phyloP scores from a whole-genome alignment of 2,888 invertebrate species.

The Imbricaverruca yamaguchii region DNA sequence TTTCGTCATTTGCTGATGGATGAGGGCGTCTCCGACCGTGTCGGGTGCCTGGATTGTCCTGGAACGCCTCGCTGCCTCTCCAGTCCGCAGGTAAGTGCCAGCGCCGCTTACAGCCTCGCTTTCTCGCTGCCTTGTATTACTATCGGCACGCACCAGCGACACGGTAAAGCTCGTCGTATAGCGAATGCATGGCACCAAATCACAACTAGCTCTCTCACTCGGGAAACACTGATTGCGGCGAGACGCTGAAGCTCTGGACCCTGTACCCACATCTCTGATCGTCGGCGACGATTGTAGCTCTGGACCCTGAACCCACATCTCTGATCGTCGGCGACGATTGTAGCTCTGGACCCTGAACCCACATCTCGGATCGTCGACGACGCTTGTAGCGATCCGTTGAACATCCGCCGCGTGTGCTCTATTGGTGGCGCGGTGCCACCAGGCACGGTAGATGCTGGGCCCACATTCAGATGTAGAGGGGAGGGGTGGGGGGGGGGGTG shows the following conservation, averaged over 20 bases:
- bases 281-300: not conserved
- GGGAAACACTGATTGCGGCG: not conserved
- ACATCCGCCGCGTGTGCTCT: no score
- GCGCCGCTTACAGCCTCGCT: no score
- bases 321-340: no score
- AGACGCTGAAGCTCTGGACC: conserved; percentile 5
- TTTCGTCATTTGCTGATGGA: no score
- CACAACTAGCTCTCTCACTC: not conserved
- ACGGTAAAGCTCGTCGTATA: not conserved
- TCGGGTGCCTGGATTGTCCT: no score
- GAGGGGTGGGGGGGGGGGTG: not conserved
- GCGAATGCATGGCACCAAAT: conserved; percentile 11
- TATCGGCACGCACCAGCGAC: not conserved
- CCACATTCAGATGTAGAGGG: not conserved
- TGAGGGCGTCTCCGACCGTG: no score
- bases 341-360: not conserved
- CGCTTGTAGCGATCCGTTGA: no score
- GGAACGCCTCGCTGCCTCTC: no score
- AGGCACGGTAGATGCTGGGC: not conserved
- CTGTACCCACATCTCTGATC: no score
- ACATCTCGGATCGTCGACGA: no score
- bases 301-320: no score
- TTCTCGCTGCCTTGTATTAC: not conserved
- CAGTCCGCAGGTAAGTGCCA: no score
- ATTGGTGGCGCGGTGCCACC: not conserved